Evolutionary conservation across 1,140 invertebrate genomes (phyloP).

Genomic region (Rhynchophorus ferrugineus): DNA sequence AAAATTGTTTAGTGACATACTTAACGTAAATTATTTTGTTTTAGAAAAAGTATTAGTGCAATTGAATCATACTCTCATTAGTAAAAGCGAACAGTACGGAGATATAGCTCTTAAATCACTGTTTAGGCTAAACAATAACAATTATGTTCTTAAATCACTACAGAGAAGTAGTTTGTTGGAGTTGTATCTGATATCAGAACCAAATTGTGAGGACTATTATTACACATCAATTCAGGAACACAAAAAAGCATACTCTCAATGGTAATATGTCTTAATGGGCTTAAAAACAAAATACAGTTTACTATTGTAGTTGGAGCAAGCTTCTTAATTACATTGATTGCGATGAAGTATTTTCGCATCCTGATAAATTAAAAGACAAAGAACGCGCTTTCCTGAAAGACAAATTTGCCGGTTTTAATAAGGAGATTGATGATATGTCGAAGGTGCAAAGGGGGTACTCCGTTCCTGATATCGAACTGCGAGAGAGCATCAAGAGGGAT

Average conservation of each 20-base stretch:
- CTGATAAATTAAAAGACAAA: constrained; percentile 77
- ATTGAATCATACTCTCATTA: constrained; percentile 73
- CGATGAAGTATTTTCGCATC: constrained; percentile 56
- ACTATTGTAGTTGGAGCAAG: constrained; percentile 68
- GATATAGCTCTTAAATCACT: constrained; percentile 76
- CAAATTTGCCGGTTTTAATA: constrained; percentile 87
- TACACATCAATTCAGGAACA: constrained; percentile 75
- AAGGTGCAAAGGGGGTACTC: constrained; percentile 84
- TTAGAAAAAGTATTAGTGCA: constrained; percentile 79
- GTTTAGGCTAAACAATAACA: constrained; percentile 86
- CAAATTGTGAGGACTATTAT: constrained; percentile 75
- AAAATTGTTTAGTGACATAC: not conserved
- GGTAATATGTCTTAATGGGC: constrained; percentile 42
- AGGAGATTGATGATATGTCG: constrained; percentile 85
- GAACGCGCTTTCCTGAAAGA: constrained; percentile 90
- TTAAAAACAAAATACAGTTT: constrained; percentile 7
- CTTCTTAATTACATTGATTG: constrained; percentile 65
- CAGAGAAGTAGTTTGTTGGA: constrained; percentile 76
- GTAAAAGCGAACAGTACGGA: constrained; percentile 77
- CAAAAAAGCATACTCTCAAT: constrained; percentile 68
- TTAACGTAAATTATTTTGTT: constrained; percentile 28
- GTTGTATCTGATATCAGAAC: constrained; percentile 67
- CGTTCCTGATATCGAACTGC: constrained; percentile 82
- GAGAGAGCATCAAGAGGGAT: constrained; percentile 74
- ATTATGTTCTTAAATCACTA: constrained; percentile 86